Evolutionary conservation across 2,113 vertebrate genomes (phyloP), one percentile per base, ranked within the genome.

Genomic region (Psilopogon haemacephalus): DNA sequence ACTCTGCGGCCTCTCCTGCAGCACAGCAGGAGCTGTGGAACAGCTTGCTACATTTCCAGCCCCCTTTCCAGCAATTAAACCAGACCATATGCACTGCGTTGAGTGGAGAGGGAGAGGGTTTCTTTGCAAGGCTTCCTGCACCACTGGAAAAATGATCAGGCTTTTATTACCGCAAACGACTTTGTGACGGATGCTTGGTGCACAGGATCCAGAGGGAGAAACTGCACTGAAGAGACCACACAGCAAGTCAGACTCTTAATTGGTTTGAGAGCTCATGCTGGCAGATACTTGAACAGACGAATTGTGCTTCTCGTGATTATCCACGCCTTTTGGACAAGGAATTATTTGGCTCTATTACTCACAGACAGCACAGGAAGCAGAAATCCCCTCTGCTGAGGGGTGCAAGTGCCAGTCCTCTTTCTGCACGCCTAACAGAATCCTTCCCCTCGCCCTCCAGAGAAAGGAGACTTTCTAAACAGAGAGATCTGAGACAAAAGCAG

Each of bases 131-230:
- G 91, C 33, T 93, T 89, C 71, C 86, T 80, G 79, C 71, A 80
- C 59, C 71, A 83, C 72, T 85, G 87, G 88, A 94, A 89, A 89
- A 94, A 89, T 2, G 42, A 64, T 56, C 89, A 64, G 72, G 64
- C 33, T 40, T 78, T 93, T 91, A 80, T 81, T 95, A 81, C 69
- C 38, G 60, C 87, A 91, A 95, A 95, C 4, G 44, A 58, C 75
- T 89, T 48, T 79, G 90, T 79, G 92, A 88, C 6, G 68, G 80
- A 38, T 80, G 83, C 87, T 88, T 20, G 60, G 60, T 85, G 93
- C 1, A 23, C 85, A 68, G 85, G 50, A 79, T 88, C 85, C 63
- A 52, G 55, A 10, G 19, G 89, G 87, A 63, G 40, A 85, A 56
- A 32, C 78, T 30, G 70, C 58, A 21, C 87, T 33, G 30, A 26